Evolutionary conservation across 2,797 vertebrate species (phyloP).

Genomic region (Babyrousa celebensis): DNA sequence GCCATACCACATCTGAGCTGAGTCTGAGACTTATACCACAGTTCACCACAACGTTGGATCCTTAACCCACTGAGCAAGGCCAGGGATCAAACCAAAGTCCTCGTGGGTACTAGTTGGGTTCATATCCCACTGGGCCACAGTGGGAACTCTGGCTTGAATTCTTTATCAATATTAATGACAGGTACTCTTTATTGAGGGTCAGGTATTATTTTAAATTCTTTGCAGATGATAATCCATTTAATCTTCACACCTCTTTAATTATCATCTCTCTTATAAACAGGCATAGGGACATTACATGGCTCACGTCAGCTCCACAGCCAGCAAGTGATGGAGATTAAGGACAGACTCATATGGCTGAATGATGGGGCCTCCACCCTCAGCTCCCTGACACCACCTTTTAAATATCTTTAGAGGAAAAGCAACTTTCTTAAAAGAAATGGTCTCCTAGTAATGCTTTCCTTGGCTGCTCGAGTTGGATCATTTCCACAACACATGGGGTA

Average conservation of each 20-base stretch:
- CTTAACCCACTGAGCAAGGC: no score
- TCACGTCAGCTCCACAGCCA: background rate
- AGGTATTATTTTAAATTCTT: constrained; percentile 29
- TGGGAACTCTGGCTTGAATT: background rate
- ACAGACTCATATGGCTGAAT: background rate
- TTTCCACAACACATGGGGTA: background rate
- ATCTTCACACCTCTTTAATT: constrained; percentile 25
- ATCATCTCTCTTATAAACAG: background rate
- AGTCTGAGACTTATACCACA: no score
- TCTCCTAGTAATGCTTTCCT: background rate
- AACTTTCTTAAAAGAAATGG: constrained; percentile 22
- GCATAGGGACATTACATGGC: background rate
- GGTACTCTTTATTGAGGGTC: background rate
- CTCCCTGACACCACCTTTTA: background rate
- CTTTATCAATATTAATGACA: constrained; percentile 3
- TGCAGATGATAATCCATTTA: constrained; percentile 15
- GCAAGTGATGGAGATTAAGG: background rate
- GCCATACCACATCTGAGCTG: no score
- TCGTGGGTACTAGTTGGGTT: no score
- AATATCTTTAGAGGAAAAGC: background rate
- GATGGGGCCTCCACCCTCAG: background rate
- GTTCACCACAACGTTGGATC: no score
- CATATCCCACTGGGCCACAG: no score
- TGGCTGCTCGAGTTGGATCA: background rate
- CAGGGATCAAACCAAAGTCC: no score